Evolutionary conservation across 2,888 invertebrate genomes (phyloP).

Genomic region (Alsophila aescularia): DNA sequence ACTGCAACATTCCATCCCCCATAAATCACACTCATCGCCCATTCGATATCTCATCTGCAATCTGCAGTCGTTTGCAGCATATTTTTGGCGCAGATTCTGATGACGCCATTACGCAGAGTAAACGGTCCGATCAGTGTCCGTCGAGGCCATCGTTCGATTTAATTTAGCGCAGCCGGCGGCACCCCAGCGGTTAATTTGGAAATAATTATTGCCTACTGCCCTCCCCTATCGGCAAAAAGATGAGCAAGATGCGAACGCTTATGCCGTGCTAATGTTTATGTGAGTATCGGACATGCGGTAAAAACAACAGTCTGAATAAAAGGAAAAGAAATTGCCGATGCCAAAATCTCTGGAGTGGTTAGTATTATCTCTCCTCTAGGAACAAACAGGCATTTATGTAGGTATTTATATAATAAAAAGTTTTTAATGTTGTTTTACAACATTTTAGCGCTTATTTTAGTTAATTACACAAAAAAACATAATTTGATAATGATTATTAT

Average conservation of each 20-base stretch:
- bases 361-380: no score
- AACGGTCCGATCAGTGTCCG: constrained; percentile 61
- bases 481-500: no score
- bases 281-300: constrained; percentile 2
- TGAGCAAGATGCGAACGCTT: constrained; percentile 36
- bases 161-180: constrained; percentile 76
- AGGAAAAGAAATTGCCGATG: neutral
- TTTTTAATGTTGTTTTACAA: no score
- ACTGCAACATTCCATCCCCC: no score
- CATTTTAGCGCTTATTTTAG: no score
- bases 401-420: no score
- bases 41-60: constrained; percentile 41
- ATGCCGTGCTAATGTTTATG: constrained; percentile 34
- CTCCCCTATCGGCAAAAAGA: constrained; percentile 56
- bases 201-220: constrained; percentile 72
- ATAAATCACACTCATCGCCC: no score
- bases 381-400: no score
- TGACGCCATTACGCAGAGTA: constrained; percentile 69
- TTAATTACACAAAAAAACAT: no score
- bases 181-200: constrained; percentile 73
- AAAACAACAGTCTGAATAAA: constrained; percentile 2
- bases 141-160: constrained; percentile 71
- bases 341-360: no score
- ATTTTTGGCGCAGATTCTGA: constrained; percentile 76
- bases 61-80: constrained; percentile 67